Percentiles rank a stretch among this genome's conserved stretches.
phyloP scores from a whole-genome alignment of 1,140 invertebrate genomes.

The Pseudobourletiella spinata region DNA sequence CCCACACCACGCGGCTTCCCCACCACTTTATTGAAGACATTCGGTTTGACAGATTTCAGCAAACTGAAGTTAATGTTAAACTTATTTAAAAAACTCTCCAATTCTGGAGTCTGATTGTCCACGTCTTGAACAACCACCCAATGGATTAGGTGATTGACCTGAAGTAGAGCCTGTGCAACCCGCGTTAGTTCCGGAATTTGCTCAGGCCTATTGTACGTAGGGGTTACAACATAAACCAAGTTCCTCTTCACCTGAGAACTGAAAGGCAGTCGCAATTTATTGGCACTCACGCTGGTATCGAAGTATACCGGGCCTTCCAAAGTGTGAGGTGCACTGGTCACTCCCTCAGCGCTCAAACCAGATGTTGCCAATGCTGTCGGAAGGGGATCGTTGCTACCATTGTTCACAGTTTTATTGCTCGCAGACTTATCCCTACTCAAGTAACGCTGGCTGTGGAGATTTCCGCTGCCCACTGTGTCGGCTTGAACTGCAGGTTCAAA shows the following conservation, averaged over 20 bases:
- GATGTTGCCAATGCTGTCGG: background rate
- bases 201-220: conserved; percentile 34
- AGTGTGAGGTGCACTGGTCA: background rate
- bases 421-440: background rate
- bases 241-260: background rate
- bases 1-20: conserved; percentile 51
- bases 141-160: conserved; percentile 31
- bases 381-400: background rate
- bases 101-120: conserved; percentile 22
- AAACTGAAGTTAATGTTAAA: conserved; percentile 24
- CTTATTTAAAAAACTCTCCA: conserved; percentile 26
- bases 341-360: background rate
- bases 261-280: background rate
- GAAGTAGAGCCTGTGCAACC: conserved; percentile 32
- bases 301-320: background rate
- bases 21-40: conserved; percentile 19
- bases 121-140: conserved; percentile 35
- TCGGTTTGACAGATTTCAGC: conserved; percentile 19
- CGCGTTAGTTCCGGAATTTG: conserved; percentile 34
- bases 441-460: background rate
- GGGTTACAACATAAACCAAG: conserved; percentile 29
- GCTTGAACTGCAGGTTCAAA: background rate
- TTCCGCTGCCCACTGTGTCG: background rate
- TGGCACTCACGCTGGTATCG: background rate
- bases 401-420: background rate